A percentile compares a stretch with the other conserved stretches of the same genome.
These are phyloP conservation scores for Lagria hirta DNA, from an alignment of 2,888 invertebrate species.

Conservation along the genomic window DNA sequence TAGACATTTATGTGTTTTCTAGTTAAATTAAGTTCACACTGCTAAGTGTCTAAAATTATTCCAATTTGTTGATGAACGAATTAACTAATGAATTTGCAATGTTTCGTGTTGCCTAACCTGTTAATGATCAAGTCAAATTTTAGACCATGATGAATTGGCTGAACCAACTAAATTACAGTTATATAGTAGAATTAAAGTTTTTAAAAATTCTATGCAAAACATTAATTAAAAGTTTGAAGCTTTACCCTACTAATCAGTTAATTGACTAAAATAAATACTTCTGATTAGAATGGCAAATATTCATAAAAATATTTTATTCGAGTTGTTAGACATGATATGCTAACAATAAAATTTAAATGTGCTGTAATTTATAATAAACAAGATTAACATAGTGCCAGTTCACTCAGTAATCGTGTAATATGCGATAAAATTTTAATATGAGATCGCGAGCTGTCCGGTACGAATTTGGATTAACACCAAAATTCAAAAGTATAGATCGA, in stretches of 20 bases:
- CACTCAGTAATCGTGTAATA: conserved; percentile 38
- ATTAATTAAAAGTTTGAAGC: no score
- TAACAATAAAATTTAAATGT: conserved; percentile 38
- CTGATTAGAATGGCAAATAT: conserved; percentile 23
- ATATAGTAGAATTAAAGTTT: no score
- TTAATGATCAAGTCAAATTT: no score
- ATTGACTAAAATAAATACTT: conserved; percentile 13
- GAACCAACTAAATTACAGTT: no score
- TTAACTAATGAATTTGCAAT: no score
- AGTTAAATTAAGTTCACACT: no score
- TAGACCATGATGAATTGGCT: no score
- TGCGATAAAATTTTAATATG: conserved; percentile 39
- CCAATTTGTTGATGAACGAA: no score
- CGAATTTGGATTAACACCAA: conserved; percentile 28
- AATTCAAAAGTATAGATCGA: conserved; percentile 33
- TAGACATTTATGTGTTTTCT: no score
- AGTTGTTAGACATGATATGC: conserved; percentile 26
- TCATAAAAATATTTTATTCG: conserved; percentile 34
- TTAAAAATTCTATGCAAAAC: no score
- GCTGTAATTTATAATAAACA: conserved; percentile 40
- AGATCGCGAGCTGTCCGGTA: conserved; percentile 27
- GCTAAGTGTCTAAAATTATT: no score
- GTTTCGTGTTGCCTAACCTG: no score
- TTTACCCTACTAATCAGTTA: conserved; percentile 12
- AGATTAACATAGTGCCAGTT: conserved; percentile 34